A percentile compares a stretch with the other conserved stretches of the same genome.
Conservation (phyloP, 35 echinoderm and acorn worm genomes). For the Nesometra sesokonis region DNA sequence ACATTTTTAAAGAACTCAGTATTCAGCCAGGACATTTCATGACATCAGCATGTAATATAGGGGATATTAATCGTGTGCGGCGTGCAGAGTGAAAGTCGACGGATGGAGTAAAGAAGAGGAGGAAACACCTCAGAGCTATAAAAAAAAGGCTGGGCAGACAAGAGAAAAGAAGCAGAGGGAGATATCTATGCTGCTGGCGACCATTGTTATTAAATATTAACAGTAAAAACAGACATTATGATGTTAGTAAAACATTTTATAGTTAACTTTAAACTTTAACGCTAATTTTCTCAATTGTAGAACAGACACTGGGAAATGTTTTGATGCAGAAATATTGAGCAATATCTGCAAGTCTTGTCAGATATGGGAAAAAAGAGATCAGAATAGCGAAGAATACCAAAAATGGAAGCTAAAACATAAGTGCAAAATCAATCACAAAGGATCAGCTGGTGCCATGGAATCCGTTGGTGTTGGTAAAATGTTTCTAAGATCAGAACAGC, state of each 20-base stretch:
- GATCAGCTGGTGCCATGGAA: conserved; percentile 1
- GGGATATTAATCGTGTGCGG: background rate
- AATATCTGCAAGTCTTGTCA: background rate
- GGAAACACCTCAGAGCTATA: no score
- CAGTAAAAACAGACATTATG: no score
- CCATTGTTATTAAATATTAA: no score
- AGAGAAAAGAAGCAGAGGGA: background rate
- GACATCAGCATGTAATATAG: background rate
- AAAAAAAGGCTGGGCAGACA: no score
- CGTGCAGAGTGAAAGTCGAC: no score
- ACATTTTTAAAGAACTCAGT: no score
- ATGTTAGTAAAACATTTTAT: no score
- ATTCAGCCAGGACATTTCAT: no score
- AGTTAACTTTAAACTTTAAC: no score
- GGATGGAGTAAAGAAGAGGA: no score
- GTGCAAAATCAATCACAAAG: background rate
- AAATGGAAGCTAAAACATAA: background rate
- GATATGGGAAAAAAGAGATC: background rate
- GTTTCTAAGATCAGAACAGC: background rate
- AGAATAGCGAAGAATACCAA: background rate
- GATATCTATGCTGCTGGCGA: background rate
- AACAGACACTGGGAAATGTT: conserved; percentile 1
- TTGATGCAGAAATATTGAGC: background rate
- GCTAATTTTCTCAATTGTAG: no score
- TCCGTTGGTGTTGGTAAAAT: background rate